phyloP scores from a whole-genome alignment of 2,113 vertebrate species.

The Steatornis caripensis region DNA sequence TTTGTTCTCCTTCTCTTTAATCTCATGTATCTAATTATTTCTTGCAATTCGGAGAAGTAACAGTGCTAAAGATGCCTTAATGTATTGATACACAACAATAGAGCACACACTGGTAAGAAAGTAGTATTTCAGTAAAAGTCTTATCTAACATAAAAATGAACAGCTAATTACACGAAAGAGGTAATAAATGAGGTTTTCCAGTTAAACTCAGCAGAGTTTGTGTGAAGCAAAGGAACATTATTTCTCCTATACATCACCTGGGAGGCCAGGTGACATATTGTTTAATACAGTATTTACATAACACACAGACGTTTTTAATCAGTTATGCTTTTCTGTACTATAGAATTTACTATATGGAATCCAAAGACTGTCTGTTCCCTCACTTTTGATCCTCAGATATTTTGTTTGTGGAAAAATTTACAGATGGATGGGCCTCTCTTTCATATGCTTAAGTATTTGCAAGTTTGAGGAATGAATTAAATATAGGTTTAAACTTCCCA shows the following conservation, averaged over 20 bases:
- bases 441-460: neutral
- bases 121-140: neutral
- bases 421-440: neutral
- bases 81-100: neutral
- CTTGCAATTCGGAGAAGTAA: neutral
- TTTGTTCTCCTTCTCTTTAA: conserved; percentile 56
- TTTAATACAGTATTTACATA: neutral
- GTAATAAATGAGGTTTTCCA: neutral
- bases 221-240: neutral
- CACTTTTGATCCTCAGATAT: neutral
- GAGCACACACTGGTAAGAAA: neutral
- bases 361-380: neutral
- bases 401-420: neutral
- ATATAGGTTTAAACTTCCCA: neutral
- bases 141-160: neutral
- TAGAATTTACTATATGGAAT: neutral
- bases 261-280: neutral
- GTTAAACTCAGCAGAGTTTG: neutral
- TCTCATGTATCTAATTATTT: conserved; percentile 20
- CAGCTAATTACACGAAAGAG: neutral
- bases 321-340: neutral
- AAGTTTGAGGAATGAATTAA: neutral
- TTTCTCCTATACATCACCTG: neutral
- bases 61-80: neutral
- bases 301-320: neutral